Evolutionary conservation across 2,113 vertebrate species (phyloP), one percentile per base, ranked within the genome.

Genomic region (Eleginops maclovinus): DNA sequence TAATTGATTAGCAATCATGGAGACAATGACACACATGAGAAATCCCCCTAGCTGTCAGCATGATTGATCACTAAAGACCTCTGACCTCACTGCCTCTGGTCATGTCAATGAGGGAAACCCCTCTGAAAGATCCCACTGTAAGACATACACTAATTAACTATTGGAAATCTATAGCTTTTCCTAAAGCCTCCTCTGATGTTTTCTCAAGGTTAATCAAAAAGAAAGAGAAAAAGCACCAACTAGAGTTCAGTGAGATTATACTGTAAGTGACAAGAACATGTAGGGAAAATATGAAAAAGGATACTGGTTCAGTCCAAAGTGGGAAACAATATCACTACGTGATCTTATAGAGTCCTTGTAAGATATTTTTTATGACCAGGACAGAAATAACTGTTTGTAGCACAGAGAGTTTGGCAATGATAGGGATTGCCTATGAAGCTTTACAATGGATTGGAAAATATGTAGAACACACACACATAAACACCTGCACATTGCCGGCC

Each of bases 1-100:
- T 46, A n/a, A 88, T n/a, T 53, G 75, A 88, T 82, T 86, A 83
- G 55, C 64, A 67, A 66, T 77, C 60, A 73, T 46, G 11, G 44
- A 75, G 60, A 79, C 26, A 73, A 83, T 71, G 22, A 82, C 44
- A 49, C 24, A 66, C 17, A 22, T 3, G 10, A 28, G 36, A 7
- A 71, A 76, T 64, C 50, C 40, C 58, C 72, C 22, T 63, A 43
- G 60, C 76, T 66, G 31, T 51, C 72, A 22, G 41, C 31, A 56
- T 63, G 58, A 77, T 36, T 65, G 77, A 81, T 77, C 31, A 80
- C 24, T 26, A 19, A 67, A 9, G 13, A 81, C 80, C 72, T 21
- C 28, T 63, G 65, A 77, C 59, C 51, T 76, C 11, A 2, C 10
- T 47, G 49, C 17, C 21, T 43, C 36, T 13, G 1, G 24, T 31